These are phyloP conservation scores for Lanistes nyassanus DNA, from an alignment of 1,140 invertebrate genomes.

Conservation along the genomic window DNA sequence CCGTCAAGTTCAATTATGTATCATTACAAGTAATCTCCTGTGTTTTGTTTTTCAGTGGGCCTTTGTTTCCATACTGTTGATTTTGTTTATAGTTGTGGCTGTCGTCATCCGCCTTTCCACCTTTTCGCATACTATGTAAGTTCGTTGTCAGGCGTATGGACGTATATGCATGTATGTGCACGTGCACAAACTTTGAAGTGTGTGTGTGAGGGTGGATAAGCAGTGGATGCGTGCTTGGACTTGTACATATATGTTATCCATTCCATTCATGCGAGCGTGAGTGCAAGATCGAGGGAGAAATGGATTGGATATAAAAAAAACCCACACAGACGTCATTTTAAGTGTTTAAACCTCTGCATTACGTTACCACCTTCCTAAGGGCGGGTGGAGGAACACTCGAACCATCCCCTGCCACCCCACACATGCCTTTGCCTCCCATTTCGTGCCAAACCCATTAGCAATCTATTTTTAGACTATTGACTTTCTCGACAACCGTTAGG, in stretches of 20 bases:
- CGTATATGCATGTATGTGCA: neutral
- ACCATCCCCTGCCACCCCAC: too few species aligned
- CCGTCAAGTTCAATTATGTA: too few species aligned
- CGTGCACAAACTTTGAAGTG: neutral
- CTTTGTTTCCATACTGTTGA: slow-evolving; percentile 55
- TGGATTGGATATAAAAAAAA: too few species aligned
- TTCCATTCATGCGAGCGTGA: too few species aligned
- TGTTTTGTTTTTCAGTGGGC: slow-evolving; percentile 57
- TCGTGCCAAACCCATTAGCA: too few species aligned
- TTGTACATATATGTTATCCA: too few species aligned
- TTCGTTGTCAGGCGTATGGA: neutral
- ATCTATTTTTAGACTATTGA: too few species aligned
- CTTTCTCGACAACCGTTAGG: too few species aligned
- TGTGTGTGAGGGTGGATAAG: neutral
- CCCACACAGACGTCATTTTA: too few species aligned
- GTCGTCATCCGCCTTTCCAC: slow-evolving; percentile 75
- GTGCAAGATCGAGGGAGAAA: neutral
- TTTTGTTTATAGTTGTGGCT: slow-evolving; percentile 70
- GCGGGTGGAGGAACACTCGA: too few species aligned
- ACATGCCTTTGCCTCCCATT: too few species aligned
- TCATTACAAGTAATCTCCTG: neutral
- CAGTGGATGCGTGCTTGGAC: neutral
- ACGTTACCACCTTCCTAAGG: neutral
- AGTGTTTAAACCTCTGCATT: neutral
- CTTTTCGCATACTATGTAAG: slow-evolving; percentile 54